Evolutionary conservation across 2,113 vertebrate species (phyloP).

Genomic region (Sceloporus tristichus): DNA sequence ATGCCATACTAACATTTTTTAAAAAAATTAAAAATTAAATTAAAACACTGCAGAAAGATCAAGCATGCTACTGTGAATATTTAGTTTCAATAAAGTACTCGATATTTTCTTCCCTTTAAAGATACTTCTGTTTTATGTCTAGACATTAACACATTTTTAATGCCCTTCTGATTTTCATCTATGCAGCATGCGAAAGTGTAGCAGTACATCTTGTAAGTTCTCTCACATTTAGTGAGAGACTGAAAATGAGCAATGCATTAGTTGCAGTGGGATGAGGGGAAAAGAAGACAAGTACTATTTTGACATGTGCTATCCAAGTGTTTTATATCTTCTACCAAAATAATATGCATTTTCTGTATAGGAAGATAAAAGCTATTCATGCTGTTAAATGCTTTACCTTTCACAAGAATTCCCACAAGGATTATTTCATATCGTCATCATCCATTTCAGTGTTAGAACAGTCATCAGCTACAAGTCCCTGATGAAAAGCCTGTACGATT

Average conservation of each 20-base stretch:
- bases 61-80: background rate
- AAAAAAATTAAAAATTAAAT: too few species aligned
- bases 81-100: background rate
- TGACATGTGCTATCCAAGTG: conserved; percentile 9
- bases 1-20: too few species aligned
- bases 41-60: too few species aligned
- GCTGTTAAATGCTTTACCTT: background rate
- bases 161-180: background rate
- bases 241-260: conserved; percentile 7
- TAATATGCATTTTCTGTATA: background rate
- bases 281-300: conserved; percentile 7
- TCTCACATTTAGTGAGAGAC: background rate
- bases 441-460: background rate
- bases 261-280: background rate
- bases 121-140: background rate
- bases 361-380: background rate
- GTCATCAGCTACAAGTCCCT: background rate
- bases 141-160: background rate
- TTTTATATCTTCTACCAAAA: conserved; percentile 22
- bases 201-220: background rate
- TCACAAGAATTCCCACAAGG: conserved; percentile 8
- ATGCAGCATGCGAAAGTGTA: background rate
- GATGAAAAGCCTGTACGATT: background rate
- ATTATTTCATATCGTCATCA: background rate
- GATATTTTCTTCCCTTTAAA: background rate